A percentile compares a stretch with the other conserved stretches of the same genome.
Conservation (phyloP, 2,113 vertebrate genomes). For the Amphiprion ocellaris region DNA sequence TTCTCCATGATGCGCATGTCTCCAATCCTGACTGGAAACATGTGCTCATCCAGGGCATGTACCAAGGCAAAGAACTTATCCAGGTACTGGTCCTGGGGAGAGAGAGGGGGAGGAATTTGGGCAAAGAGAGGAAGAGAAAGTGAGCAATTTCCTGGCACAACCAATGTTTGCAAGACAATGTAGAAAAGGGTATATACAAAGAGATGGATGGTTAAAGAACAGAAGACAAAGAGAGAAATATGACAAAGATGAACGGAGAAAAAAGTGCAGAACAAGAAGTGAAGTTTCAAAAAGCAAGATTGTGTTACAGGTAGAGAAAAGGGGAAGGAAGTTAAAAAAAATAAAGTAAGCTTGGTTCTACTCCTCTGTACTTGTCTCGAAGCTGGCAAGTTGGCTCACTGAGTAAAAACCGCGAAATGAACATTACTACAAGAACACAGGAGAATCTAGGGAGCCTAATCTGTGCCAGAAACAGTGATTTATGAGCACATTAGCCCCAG, state of each 20-base stretch:
- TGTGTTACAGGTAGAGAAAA: slow-evolving; percentile 1
- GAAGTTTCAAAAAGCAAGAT: slow-evolving; percentile 4
- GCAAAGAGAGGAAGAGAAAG: background rate
- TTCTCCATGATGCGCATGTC: slow-evolving; percentile 99
- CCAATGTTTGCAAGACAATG: background rate
- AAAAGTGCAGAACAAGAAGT: background rate
- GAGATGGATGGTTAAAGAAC: background rate
- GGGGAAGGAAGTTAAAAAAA: slow-evolving; percentile 9
- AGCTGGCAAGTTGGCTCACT: slow-evolving; percentile 39
- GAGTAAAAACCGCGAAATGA: slow-evolving; percentile 50
- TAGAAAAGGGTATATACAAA: background rate
- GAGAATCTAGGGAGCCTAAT: slow-evolving; percentile 60
- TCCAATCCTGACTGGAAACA: slow-evolving; percentile 97
- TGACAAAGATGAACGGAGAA: slow-evolving; percentile 3
- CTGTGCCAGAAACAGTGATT: slow-evolving; percentile 68
- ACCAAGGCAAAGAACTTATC: slow-evolving; percentile 99
- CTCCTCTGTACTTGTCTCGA: slow-evolving; percentile 30
- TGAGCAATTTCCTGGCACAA: background rate
- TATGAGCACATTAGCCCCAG: slow-evolving; percentile 74
- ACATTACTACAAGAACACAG: slow-evolving; percentile 50
- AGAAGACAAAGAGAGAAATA: background rate
- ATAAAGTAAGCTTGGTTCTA: slow-evolving; percentile 38
- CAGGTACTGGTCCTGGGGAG: slow-evolving; percentile 92
- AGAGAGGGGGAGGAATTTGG: background rate
- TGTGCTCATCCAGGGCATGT: slow-evolving; percentile 97